Evolutionary conservation across 2,113 vertebrate genomes (phyloP).

Genomic region (Saguinus midas): DNA sequence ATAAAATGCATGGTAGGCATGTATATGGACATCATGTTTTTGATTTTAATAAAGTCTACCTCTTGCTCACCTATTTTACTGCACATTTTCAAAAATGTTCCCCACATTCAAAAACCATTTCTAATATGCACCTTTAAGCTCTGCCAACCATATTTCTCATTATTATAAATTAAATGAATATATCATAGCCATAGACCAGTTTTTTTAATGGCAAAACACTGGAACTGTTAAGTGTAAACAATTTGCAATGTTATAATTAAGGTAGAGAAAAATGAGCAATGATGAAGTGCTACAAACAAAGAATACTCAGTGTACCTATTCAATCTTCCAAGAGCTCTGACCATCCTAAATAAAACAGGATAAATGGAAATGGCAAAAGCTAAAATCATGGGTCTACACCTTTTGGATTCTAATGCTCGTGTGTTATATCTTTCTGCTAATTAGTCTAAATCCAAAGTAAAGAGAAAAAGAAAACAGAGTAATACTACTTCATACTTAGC

Average conservation of each 20-base stretch:
- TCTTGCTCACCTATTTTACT: neutral
- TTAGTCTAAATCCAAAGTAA: neutral
- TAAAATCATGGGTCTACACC: neutral
- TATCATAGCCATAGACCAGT: neutral
- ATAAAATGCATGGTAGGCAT: neutral
- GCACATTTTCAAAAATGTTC: neutral
- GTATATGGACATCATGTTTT: neutral
- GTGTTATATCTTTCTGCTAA: neutral
- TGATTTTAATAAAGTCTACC: neutral
- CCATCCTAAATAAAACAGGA: neutral
- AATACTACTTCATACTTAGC: neutral
- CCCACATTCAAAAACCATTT: neutral
- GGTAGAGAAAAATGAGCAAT: neutral
- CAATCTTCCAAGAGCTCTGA: neutral
- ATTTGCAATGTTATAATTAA: neutral
- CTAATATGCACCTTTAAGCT: neutral
- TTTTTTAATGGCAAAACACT: neutral
- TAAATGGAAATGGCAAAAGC: slow-evolving; percentile 5
- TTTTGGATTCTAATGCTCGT: neutral
- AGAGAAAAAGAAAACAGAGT: neutral
- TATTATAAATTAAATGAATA: slow-evolving; percentile 8
- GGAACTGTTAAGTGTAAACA: neutral
- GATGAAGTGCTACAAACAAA: neutral
- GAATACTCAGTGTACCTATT: neutral
- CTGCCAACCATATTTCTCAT: neutral